Evolutionary conservation across 2,113 vertebrate species (phyloP).

Genomic region (Peucedramus taeniatus): DNA sequence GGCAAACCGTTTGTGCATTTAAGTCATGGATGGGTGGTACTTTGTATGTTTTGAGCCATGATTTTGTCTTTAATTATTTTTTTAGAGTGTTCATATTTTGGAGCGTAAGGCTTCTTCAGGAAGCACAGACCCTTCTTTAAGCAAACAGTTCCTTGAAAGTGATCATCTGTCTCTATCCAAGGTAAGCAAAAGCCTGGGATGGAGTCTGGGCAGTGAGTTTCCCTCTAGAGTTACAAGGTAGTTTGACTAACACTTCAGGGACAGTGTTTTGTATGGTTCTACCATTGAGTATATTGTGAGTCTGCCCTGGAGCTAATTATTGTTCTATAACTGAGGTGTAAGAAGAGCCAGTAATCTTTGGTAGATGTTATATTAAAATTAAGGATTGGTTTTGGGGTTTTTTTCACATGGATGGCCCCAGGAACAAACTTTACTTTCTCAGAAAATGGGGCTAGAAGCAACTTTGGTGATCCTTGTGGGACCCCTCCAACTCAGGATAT

Average conservation of each 20-base stretch:
- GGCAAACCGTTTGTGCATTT: background rate
- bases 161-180: conserved; percentile 70
- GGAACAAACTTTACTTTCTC: background rate
- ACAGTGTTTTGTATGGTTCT: background rate
- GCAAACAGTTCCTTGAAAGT: conserved; percentile 71
- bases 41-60: background rate
- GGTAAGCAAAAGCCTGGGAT: conserved; percentile 49
- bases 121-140: conserved; percentile 70
- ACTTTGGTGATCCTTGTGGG: background rate
- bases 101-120: conserved; percentile 73
- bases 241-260: background rate
- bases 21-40: background rate
- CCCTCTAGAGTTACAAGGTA: background rate
- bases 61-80: background rate
- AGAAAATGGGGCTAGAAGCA: background rate
- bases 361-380: background rate
- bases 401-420: background rate
- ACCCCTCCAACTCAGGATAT: background rate
- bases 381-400: background rate
- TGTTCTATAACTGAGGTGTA: background rate
- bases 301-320: background rate
- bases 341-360: background rate
- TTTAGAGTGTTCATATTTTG: conserved; percentile 70
- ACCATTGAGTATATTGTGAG: background rate
- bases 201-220: background rate